Conservation (phyloP, 2,888 invertebrate species). For the Heteropelma amictum region DNA sequence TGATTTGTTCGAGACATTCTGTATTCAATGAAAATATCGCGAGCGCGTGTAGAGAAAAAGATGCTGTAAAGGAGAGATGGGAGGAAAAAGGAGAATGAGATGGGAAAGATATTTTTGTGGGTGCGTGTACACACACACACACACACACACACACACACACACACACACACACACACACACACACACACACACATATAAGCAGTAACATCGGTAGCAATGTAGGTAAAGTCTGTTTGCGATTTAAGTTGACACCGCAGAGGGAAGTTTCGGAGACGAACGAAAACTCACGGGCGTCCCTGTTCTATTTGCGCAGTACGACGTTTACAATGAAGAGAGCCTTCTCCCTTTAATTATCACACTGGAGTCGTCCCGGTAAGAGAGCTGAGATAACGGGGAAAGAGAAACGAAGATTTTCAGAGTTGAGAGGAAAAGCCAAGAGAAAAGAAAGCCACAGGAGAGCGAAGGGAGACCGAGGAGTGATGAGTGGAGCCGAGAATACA, state of each 20-base stretch:
- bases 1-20: no score
- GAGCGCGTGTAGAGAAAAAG: no score
- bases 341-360: slow-evolving; percentile 52
- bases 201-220: slow-evolving; percentile 31
- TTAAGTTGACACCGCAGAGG: slow-evolving; percentile 51
- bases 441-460: slow-evolving; percentile 43
- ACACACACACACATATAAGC: neutral
- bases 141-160: no score
- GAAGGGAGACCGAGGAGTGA: slow-evolving; percentile 34
- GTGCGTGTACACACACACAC: no score
- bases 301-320: slow-evolving; percentile 31
- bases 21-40: no score
- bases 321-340: slow-evolving; percentile 31
- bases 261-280: slow-evolving; percentile 34
- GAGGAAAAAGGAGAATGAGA: no score
- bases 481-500: slow-evolving; percentile 14
- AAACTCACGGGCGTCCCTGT: slow-evolving; percentile 15
- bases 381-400: neutral
- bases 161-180: no score
- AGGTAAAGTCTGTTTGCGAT: slow-evolving; percentile 41
- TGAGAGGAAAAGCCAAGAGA: slow-evolving; percentile 13
- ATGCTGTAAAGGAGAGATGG: no score
- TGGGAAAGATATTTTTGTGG: no score
- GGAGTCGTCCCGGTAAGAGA: slow-evolving; percentile 27
- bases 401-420: slow-evolving; percentile 13